Percentiles rank a stretch among this genome's conserved stretches.
Conservation (phyloP, 2,888 invertebrate species). For the Drosophila phalerata region DNA sequence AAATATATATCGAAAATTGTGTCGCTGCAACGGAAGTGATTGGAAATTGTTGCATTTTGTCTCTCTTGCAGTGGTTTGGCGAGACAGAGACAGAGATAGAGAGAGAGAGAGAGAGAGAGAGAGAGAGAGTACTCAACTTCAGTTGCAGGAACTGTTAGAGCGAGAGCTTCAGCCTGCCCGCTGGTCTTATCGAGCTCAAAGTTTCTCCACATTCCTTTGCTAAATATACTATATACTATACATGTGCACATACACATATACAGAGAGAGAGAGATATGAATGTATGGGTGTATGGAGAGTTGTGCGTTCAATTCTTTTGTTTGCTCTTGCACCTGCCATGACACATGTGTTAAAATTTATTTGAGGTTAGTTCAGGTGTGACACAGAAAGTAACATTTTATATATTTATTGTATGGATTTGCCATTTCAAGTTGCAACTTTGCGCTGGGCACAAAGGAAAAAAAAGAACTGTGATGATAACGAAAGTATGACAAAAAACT, state of each 20-base stretch:
- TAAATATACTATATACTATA: constrained; percentile 37
- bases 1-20: constrained; percentile 76
- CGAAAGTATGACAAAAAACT: constrained; percentile 68
- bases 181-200: constrained; percentile 61
- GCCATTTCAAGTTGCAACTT: constrained; percentile 76
- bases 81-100: not conserved
- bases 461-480: constrained; percentile 40
- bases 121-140: constrained; percentile 33
- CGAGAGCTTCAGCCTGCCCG: constrained; percentile 37
- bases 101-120: not conserved
- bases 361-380: constrained; percentile 82
- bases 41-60: constrained; percentile 77
- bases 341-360: constrained; percentile 79
- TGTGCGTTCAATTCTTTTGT: constrained; percentile 47
- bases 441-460: constrained; percentile 44
- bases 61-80: not conserved
- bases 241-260: not conserved
- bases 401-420: constrained; percentile 81
- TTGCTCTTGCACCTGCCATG: constrained; percentile 50
- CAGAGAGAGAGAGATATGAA: constrained; percentile 4
- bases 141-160: constrained; percentile 37
- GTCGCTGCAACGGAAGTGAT: constrained; percentile 82
- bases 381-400: constrained; percentile 78
- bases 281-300: constrained; percentile 26
- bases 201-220: constrained; percentile 56